Base-by-base conservation (phyloP, 2,113 vertebrate genomes). In the Triplophysa rosa region DNA sequence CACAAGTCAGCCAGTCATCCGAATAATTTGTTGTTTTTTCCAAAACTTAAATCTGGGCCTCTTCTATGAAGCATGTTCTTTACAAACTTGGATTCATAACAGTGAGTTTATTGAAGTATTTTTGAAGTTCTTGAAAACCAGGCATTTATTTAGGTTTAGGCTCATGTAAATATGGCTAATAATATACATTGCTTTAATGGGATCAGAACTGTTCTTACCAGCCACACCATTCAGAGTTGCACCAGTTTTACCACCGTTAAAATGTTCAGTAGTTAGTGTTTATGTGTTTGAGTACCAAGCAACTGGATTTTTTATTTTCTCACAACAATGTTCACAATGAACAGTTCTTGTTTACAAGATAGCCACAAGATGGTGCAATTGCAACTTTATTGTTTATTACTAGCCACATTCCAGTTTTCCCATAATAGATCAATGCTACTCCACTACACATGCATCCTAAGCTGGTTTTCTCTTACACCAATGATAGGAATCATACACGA, bases 321-420 rank as follows among this genome's bases (percentile, higher is more conserved):
- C 2, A 23, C 0, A 23, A 61, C 16, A 61, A 56, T 21, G 3
- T 74, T 24, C 3, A 62, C 49, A 26, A 45, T 63, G 19, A 61
- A 33, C 8, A 42, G n/a, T 8, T 19, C 11, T 16, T 47, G 17
- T 26, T 63, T 19, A 42, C 23, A 16, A 29, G 16, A 16, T 74
- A 13, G 58, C 58, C 72, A 63, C 59, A 63, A 63, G 59, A 74
- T 74, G 72, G 72, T 26, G 58, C 72, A 19, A 19, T 74, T 74
- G 40, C 16, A 10, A 40, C 2, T 9, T 68, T 14, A 56, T 11
- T 14, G 4, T 52, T 5, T 52, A 52, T 52, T 45, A 52, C 16
- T 52, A n/a, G 19, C 19, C 54, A 58, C 19, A n/a, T 9, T 21
- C 19, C 19, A 21, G 54, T 72, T 11, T 17, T 2, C 6, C 12